Conservation (phyloP, 1,140 invertebrate species). For the Microplitis mediator region DNA sequence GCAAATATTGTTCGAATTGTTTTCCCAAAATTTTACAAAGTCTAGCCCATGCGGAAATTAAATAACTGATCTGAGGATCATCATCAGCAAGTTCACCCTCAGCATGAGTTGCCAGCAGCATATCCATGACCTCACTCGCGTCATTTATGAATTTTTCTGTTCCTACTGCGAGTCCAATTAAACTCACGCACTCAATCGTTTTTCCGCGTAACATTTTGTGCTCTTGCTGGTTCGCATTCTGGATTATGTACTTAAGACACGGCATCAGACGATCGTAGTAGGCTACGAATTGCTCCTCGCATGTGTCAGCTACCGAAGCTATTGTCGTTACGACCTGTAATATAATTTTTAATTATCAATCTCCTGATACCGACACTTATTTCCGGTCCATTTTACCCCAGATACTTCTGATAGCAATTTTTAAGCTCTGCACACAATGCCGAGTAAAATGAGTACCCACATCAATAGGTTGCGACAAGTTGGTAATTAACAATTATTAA, state of each 20-base stretch:
- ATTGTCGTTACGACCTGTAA: slow-evolving; percentile 87
- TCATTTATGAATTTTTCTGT: slow-evolving; percentile 93
- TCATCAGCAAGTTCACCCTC: slow-evolving; percentile 86
- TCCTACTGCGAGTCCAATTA: slow-evolving; percentile 97
- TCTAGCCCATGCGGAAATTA: slow-evolving; percentile 98
- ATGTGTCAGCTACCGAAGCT: slow-evolving; percentile 98
- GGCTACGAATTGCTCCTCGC: slow-evolving; percentile 91
- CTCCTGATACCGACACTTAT: no score
- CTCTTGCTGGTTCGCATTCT: slow-evolving; percentile 88
- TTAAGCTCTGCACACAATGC: no score
- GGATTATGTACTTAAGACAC: slow-evolving; percentile 96
- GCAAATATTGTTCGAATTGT: slow-evolving; percentile 95
- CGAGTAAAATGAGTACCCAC: no score
- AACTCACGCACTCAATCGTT: slow-evolving; percentile 97
- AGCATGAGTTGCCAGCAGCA: slow-evolving; percentile 90
- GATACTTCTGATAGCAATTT: no score
- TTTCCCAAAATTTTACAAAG: slow-evolving; percentile 97
- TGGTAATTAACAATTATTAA: no score
- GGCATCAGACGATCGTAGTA: slow-evolving; percentile 92
- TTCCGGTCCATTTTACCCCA: no score
- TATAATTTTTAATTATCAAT: not conserved
- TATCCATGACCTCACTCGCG: slow-evolving; percentile 95
- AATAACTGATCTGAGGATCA: slow-evolving; percentile 96
- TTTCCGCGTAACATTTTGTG: slow-evolving; percentile 90
- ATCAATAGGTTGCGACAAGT: no score